Percentiles rank a stretch among this genome's conserved stretches.
Conservation (phyloP, 1,140 invertebrate species). For the Eriocheir sinensis region DNA sequence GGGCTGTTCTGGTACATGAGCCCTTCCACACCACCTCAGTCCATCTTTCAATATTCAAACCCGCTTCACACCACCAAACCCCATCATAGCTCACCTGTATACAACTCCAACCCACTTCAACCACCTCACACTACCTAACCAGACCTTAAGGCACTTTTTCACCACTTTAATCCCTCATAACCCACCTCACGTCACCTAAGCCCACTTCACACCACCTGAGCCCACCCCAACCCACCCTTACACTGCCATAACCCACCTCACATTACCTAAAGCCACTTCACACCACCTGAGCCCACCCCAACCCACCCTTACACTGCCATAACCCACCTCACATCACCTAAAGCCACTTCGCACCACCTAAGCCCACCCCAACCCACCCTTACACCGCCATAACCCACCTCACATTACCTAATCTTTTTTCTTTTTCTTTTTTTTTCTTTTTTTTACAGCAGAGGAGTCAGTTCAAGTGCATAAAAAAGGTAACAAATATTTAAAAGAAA, state of each 20-base stretch:
- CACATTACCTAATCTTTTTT: too few species aligned
- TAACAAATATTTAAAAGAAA: too few species aligned
- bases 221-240: not conserved
- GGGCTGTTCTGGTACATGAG: too few species aligned
- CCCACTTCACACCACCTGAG: not conserved
- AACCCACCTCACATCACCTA: not conserved
- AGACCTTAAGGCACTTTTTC: too few species aligned
- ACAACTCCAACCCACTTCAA: not conserved
- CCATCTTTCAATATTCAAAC: too few species aligned
- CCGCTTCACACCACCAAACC: not conserved
- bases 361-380: not conserved
- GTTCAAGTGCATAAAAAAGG: too few species aligned
- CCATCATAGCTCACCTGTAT: too few species aligned
- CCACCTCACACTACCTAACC: too few species aligned
- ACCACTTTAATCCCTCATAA: not conserved
- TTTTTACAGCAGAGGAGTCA: too few species aligned
- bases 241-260: not conserved
- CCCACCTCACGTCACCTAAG: not conserved
- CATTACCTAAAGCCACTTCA: too few species aligned
- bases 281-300: not conserved
- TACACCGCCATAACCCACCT: not conserved
- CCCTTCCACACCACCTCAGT: too few species aligned
- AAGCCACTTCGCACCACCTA: not conserved
- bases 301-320: not conserved
- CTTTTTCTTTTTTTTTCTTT: too few species aligned